Evolutionary conservation across 2,113 vertebrate species (phyloP).

Genomic region (Carlito syrichta): DNA sequence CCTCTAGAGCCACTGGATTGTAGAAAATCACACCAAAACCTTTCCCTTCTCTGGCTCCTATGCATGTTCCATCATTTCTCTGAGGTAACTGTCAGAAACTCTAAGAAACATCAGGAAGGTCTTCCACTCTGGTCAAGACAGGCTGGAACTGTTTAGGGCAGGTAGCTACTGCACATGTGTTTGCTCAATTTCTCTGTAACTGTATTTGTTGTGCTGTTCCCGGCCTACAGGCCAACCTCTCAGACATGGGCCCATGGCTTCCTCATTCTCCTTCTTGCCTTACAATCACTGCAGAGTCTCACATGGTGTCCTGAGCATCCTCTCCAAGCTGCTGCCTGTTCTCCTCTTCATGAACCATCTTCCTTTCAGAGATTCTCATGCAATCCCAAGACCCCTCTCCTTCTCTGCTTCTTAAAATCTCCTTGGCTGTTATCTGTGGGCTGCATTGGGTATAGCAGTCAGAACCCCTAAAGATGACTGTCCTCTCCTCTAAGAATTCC

Average conservation of each 20-base stretch:
- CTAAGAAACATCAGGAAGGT: background rate
- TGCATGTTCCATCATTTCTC: background rate
- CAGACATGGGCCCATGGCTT: fast-evolving
- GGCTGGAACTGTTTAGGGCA: background rate
- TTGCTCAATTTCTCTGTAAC: background rate
- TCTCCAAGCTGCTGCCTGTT: background rate
- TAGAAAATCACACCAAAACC: slow-evolving; percentile 4
- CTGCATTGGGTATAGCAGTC: fast-evolving
- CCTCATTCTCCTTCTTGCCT: background rate
- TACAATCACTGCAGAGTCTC: background rate
- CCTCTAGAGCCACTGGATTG: background rate
- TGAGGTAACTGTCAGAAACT: background rate
- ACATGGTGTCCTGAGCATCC: background rate
- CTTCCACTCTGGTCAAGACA: background rate
- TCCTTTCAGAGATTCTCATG: background rate
- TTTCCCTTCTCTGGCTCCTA: background rate
- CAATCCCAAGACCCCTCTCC: background rate
- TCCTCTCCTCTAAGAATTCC: background rate
- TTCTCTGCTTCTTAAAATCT: background rate
- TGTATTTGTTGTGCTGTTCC: background rate
- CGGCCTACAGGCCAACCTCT: background rate
- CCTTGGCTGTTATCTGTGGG: fast-evolving
- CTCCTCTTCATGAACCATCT: background rate
- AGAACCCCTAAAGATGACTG: background rate
- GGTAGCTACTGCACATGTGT: background rate